Base-by-base conservation (phyloP, 2,888 invertebrate species). In the Cetonia aurata region DNA sequence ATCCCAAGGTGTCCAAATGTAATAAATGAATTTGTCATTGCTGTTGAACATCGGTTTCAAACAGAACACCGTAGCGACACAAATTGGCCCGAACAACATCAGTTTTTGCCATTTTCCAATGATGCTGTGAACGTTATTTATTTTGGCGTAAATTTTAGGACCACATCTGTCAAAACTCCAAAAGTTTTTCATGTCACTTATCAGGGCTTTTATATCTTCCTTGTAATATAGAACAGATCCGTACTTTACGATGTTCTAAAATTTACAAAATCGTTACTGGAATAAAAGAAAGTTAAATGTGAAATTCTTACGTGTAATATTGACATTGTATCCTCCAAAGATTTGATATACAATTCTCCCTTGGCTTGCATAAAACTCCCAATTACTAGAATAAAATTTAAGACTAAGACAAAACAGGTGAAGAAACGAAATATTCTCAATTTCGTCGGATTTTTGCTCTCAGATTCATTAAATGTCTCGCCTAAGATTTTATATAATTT, bases 401-500 rank as follows among this genome's bases (percentile, higher is more conserved):
- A 4, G 4, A 25, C 4, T 3, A 25, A 4, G 4, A 25, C 25
- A 25, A 25, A 25, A 25, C 25, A 25, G 1, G 25, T 25, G 25
- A 25, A 25, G 4, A 1, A 25, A 1, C 25, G 25, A 25, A 25
- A 25, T 25, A 25, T 25, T 25, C 25, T 25, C 4, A 25, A 25
- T 25, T 25, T 25, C 25, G 25, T 25, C 25, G 25, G 25, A 25
- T 25, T 25, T 3, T 25, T 3, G 4, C 1, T 4, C 25, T 1
- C 25, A 1, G 25, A 25, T 25, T 4, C 25, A 25, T 60, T 10
- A 6, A 42, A 44, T 44, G n/a, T 42, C 42, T 60, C 60, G 0
- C 60, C 60, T 13, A 60, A 60, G 25, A 60, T 41, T 19, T 41
- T 37, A 42, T 46, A 60, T 15, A 60, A 19, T 12, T 42, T 60